A percentile compares a stretch with the other conserved stretches of the same genome.
phyloP scores from a whole-genome alignment of 1,140 invertebrate genomes.

The Scylla paramamosain region DNA sequence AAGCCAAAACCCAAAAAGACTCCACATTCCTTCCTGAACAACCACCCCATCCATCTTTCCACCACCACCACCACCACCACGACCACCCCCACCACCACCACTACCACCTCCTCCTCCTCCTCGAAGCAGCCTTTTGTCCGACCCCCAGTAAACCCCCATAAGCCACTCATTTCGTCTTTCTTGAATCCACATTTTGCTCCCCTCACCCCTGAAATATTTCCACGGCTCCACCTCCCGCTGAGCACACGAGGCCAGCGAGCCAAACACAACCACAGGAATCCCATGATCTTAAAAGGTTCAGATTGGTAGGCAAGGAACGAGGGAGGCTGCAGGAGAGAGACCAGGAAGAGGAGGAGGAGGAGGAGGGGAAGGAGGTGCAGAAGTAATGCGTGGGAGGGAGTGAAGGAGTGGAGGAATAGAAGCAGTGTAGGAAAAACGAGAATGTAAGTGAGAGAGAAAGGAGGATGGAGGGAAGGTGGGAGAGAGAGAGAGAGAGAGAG shows the following conservation, averaged over 20 bases:
- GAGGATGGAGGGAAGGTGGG: background rate
- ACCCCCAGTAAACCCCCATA: background rate
- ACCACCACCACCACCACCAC: background rate
- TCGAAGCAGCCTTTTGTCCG: background rate
- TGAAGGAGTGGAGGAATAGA: background rate
- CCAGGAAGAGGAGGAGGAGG: background rate
- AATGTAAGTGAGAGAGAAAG: background rate
- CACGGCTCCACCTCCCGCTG: background rate
- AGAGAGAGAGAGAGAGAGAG: background rate
- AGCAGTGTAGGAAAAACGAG: too few species aligned
- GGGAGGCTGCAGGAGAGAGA: background rate
- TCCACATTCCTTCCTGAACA: too few species aligned
- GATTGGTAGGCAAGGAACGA: conserved; percentile 6
- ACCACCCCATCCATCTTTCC: too few species aligned
- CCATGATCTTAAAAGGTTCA: conserved; percentile 22
- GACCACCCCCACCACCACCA: background rate
- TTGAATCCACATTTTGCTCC: background rate
- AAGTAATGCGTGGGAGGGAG: background rate
- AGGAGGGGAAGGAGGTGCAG: too few species aligned
- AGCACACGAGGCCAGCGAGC: background rate
- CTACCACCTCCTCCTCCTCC: background rate
- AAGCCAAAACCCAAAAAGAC: too few species aligned
- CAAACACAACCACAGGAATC: background rate
- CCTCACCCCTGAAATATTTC: background rate
- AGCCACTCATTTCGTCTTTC: conserved; percentile 21